A percentile compares a stretch with the other conserved stretches of the same genome.
Conservation (phyloP, 2,113 vertebrate species). For the Beaufortia kweichowensis region DNA sequence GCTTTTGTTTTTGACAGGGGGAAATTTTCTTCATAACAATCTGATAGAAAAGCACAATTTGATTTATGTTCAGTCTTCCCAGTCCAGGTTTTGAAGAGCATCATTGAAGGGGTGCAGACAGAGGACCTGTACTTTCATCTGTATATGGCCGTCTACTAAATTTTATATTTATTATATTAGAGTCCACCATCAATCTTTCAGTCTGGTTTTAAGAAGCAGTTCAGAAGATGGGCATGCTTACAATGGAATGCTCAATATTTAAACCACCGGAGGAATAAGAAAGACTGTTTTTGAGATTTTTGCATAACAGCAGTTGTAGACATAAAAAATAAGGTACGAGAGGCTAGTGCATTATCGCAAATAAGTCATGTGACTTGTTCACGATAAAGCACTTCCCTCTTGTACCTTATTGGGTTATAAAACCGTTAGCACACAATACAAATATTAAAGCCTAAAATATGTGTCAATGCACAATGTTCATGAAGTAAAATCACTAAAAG, state of each 20-base stretch:
- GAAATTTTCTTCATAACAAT: constrained; percentile 46
- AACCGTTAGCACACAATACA: no score
- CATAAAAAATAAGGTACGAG: no score
- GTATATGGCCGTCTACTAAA: constrained; percentile 37
- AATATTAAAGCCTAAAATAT: no score
- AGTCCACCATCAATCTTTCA: constrained; percentile 41
- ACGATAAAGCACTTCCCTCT: no score
- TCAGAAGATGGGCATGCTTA: constrained; percentile 1
- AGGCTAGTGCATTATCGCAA: no score
- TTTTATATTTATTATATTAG: constrained; percentile 49
- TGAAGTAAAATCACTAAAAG: no score
- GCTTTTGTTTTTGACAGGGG: constrained; percentile 25
- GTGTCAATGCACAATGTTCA: no score
- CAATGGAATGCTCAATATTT: constrained; percentile 24
- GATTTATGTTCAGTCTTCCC: constrained; percentile 54
- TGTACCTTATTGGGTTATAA: no score
- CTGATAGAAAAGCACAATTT: constrained; percentile 53
- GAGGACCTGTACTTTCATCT: constrained; percentile 30
- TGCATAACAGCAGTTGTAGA: background rate
- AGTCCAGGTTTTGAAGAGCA: constrained; percentile 49
- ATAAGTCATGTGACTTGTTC: no score
- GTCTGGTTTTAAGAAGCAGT: constrained; percentile 12
- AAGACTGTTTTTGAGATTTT: background rate
- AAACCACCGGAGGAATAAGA: background rate
- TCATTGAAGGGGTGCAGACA: constrained; percentile 44